phyloP scores from a whole-genome alignment of 1,140 invertebrate species.

The Brachionus rotundiformis region DNA sequence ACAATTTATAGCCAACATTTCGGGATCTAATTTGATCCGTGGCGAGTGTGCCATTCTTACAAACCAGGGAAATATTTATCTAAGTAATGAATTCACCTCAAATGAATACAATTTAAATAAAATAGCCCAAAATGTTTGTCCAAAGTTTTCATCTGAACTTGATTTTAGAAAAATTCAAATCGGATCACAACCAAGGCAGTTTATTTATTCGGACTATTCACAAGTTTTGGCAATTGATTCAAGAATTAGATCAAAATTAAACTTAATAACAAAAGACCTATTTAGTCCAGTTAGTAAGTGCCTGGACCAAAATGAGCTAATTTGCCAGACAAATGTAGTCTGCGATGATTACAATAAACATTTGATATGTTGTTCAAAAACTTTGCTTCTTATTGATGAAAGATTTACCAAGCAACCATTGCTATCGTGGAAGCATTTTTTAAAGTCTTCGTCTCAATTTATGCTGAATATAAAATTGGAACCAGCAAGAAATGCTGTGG shows the following conservation, averaged over 20 bases:
- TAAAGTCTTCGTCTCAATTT: background rate
- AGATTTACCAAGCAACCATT: slow-evolving; percentile 30
- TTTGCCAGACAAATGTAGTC: background rate
- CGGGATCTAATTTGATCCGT: slow-evolving; percentile 17
- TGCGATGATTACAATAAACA: slow-evolving; percentile 15
- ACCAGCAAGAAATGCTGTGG: background rate
- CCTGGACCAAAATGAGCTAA: background rate
- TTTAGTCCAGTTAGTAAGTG: background rate
- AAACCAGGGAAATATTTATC: background rate
- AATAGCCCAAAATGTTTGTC: background rate
- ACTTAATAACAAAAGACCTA: slow-evolving; percentile 1
- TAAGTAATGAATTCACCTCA: background rate
- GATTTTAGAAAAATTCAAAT: slow-evolving; percentile 21
- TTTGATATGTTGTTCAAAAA: slow-evolving; percentile 14
- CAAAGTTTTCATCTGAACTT: background rate
- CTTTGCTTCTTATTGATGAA: slow-evolving; percentile 37
- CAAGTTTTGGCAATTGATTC: slow-evolving; percentile 1
- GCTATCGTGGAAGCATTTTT: slow-evolving; percentile 34
- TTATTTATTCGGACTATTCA: slow-evolving; percentile 28
- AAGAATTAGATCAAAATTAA: slow-evolving; percentile 20
- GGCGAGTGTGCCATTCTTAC: slow-evolving; percentile 22
- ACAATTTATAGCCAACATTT: background rate
- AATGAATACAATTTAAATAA: slow-evolving; percentile 1
- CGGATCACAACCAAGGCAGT: slow-evolving; percentile 33
- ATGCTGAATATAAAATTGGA: background rate